Conservation (phyloP, 2,113 vertebrate species). For the Vulpes lagopus region DNA sequence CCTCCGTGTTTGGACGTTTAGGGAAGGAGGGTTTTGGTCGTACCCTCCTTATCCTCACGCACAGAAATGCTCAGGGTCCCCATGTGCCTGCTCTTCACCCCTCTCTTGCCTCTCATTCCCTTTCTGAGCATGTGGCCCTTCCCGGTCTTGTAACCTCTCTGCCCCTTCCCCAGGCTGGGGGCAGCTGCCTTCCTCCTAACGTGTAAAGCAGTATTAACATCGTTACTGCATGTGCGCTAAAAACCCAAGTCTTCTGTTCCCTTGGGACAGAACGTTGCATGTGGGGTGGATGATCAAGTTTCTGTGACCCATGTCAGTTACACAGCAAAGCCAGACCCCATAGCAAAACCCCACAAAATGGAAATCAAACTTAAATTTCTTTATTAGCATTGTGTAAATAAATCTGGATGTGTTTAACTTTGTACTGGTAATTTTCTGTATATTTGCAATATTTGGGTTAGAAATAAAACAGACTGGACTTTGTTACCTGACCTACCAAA, state of each 20-base stretch:
- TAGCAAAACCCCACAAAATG: constrained; percentile 66
- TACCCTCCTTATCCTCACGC: constrained; percentile 55
- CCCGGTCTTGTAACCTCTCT: neutral
- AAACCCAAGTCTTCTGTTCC: constrained; percentile 58
- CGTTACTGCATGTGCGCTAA: constrained; percentile 77
- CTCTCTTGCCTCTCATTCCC: constrained; percentile 37
- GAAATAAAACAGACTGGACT: constrained; percentile 85
- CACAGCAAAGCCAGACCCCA: constrained; percentile 78
- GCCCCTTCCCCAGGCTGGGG: constrained; percentile 14
- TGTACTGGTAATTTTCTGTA: constrained; percentile 88
- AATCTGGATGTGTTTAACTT: constrained; percentile 85
- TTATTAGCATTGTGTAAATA: constrained; percentile 86
- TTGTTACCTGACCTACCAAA: constrained; percentile 75
- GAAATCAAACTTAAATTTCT: constrained; percentile 75
- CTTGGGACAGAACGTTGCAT: constrained; percentile 74
- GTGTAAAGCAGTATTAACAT: constrained; percentile 72
- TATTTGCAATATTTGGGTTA: constrained; percentile 86
- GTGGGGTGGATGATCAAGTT: constrained; percentile 73
- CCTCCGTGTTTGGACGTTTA: constrained; percentile 59
- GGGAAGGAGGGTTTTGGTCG: constrained; percentile 54
- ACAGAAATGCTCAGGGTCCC: constrained; percentile 82
- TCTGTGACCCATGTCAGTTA: constrained; percentile 62
- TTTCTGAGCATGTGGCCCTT: constrained; percentile 77
- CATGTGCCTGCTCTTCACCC: constrained; percentile 61
- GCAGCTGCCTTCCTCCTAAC: constrained; percentile 53